phyloP scores from a whole-genome alignment of 2,888 invertebrate species.

The Drosophila ustulata region DNA sequence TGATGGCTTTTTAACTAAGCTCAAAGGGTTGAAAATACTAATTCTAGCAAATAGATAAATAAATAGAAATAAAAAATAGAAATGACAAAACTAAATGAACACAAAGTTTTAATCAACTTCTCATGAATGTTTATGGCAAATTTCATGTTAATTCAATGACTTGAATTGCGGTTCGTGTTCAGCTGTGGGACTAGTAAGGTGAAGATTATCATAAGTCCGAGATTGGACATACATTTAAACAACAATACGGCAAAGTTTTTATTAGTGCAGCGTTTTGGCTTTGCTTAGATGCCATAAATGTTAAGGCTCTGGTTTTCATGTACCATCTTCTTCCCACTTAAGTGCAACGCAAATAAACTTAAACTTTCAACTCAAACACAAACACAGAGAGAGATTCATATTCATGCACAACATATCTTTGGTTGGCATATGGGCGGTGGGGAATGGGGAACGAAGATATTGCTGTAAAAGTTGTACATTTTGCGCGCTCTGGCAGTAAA shows the following conservation, averaged over 20 bases:
- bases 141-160: constrained; percentile 7
- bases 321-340: constrained; percentile 51
- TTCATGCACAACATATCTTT: constrained; percentile 5
- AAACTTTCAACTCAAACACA: constrained; percentile 36
- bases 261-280: constrained; percentile 70
- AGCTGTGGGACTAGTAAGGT: not conserved
- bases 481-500: constrained; percentile 70
- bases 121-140: not conserved
- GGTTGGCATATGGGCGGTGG: not conserved
- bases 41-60: constrained; percentile 7
- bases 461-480: constrained; percentile 70
- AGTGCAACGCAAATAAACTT: constrained; percentile 76
- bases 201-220: constrained; percentile 66
- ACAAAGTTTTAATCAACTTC: constrained; percentile 6
- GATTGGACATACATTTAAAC: constrained; percentile 61
- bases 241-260: constrained; percentile 65
- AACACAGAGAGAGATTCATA: constrained; percentile 14
- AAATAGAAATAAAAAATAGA: not conserved
- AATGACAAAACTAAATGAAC: not conserved
- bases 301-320: constrained; percentile 30
- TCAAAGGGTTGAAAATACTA: constrained; percentile 27
- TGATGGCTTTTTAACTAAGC: constrained; percentile 42
- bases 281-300: constrained; percentile 69
- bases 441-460: constrained; percentile 52
- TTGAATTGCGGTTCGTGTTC: not conserved